phyloP scores from a whole-genome alignment of 2,797 vertebrate species.

The Rhabdomys pumilio region DNA sequence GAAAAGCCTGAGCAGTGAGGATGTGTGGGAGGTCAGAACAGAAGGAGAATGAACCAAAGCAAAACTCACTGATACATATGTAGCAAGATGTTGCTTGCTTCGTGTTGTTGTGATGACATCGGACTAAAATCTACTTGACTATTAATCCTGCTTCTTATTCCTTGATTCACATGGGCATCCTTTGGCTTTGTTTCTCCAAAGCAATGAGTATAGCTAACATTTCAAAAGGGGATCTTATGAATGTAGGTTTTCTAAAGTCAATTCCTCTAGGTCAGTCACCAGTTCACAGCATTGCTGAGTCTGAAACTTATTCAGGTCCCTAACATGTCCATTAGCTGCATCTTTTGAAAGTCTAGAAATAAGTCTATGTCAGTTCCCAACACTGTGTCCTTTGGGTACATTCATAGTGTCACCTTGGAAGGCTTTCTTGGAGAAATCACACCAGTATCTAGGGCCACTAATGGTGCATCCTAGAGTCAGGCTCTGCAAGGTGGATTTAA shows the following conservation, averaged over 20 bases:
- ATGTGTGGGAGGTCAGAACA: neutral
- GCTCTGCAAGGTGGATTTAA: conserved; percentile 68
- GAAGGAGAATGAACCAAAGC: neutral
- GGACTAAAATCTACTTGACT: neutral
- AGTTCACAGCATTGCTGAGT: neutral
- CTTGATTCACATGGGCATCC: neutral
- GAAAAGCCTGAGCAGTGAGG: neutral
- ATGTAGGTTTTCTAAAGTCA: neutral
- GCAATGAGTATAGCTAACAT: neutral
- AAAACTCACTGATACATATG: neutral
- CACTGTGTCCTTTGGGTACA: neutral
- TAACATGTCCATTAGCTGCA: neutral
- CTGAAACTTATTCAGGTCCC: neutral
- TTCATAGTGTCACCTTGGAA: neutral
- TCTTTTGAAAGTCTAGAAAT: conserved; percentile 1
- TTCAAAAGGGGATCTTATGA: neutral
- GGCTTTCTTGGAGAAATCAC: conserved; percentile 15
- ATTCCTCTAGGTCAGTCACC: conserved; percentile 7
- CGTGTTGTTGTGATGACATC: neutral
- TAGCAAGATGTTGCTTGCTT: neutral
- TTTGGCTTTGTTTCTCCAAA: neutral
- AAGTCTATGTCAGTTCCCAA: neutral
- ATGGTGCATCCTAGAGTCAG: conserved; percentile 15
- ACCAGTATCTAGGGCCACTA: conserved; percentile 21
- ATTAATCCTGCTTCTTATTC: conserved; percentile 3